Percentiles rank a stretch among this genome's conserved stretches.
phyloP scores from a whole-genome alignment of 2,888 invertebrate species.

The Drosophila glabriapex region DNA sequence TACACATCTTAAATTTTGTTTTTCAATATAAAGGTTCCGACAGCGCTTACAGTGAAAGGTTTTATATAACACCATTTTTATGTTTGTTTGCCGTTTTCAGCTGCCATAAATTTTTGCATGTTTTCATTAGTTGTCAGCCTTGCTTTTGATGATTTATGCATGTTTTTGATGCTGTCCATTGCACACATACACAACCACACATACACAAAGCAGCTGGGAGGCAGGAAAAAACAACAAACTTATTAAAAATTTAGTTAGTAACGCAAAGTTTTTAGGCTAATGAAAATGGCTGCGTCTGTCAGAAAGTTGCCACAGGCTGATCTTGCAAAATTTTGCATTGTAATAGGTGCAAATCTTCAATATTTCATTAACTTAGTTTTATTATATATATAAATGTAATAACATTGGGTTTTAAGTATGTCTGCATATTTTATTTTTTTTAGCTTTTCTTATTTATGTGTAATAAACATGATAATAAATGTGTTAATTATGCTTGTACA shows the following conservation, averaged over 20 bases:
- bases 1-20: constrained; percentile 41
- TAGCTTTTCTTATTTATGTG: not conserved
- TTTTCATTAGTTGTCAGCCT: constrained; percentile 79
- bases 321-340: not conserved
- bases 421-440: not conserved
- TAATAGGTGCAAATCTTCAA: not conserved
- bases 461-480: not conserved
- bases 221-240: constrained; percentile 52
- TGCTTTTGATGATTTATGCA: constrained; percentile 80
- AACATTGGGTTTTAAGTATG: not conserved
- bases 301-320: constrained; percentile 20
- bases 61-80: constrained; percentile 14
- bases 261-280: constrained; percentile 72
- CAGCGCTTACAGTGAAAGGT: constrained; percentile 32
- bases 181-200: constrained; percentile 7
- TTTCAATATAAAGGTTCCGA: constrained; percentile 72
- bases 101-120: constrained; percentile 76
- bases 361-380: not conserved
- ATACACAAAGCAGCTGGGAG: not conserved
- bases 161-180: constrained; percentile 68
- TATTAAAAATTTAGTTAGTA: constrained; percentile 68
- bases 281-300: constrained; percentile 59
- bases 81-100: constrained; percentile 49
- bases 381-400: not conserved
- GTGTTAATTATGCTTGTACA: not conserved